A percentile compares a stretch with the other conserved stretches of the same genome.
Conservation (phyloP, 2,113 vertebrate genomes). For the Pelecanoides urinatrix region DNA sequence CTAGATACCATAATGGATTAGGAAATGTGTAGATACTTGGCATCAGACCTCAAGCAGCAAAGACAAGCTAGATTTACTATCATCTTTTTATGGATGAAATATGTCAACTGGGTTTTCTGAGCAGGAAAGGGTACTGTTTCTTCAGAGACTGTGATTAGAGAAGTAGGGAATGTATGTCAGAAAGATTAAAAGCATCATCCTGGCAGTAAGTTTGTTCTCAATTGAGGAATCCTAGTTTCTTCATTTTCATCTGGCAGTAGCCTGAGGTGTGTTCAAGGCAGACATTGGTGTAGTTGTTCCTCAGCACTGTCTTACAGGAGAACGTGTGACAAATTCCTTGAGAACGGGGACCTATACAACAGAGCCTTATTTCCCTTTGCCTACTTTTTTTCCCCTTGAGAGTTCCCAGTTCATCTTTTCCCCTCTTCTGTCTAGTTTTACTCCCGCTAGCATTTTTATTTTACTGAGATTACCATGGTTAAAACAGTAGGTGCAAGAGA, state of each 20-base stretch:
- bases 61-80: background rate
- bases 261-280: background rate
- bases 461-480: background rate
- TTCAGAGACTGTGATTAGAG: background rate
- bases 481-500: background rate
- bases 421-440: background rate
- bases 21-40: background rate
- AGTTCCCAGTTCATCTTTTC: background rate
- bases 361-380: background rate
- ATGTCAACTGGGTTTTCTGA: background rate
- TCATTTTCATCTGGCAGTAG: background rate
- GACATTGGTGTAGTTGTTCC: background rate
- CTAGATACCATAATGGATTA: background rate
- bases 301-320: background rate
- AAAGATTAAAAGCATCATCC: background rate
- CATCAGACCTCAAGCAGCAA: background rate
- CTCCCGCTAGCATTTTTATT: background rate
- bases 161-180: background rate
- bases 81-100: background rate
- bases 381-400: background rate
- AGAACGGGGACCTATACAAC: background rate
- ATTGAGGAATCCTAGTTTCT: background rate
- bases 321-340: background rate
- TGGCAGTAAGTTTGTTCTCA: constrained; percentile 3
- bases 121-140: background rate